Base-by-base conservation (phyloP, 2,888 invertebrate genomes). In the Rhopalosiphum nymphaeae region DNA sequence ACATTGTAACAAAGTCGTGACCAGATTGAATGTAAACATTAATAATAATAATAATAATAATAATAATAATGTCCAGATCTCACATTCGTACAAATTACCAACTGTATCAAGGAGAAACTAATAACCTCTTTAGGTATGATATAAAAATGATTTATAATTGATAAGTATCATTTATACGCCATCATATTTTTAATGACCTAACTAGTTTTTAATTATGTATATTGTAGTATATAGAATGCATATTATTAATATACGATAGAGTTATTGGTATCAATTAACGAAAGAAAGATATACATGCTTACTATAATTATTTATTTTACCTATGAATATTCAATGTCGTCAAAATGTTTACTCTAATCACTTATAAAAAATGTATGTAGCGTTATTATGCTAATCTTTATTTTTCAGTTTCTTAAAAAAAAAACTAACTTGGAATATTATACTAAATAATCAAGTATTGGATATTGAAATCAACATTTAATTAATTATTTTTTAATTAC, bases 121-220 rank as follows among this genome's bases (percentile, higher is more conserved):
- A 91, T 84, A 85, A 21, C 44, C 85, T n/a, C 85, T 56, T 57
- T 44, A 46, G 53, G 21, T 53, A 53, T 46, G 36, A 57, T 11
- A 4, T 44, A 86, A 91, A 91, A 86, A 91, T 91, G 84, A 91
- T 85, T 91, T 44, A 86, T 85, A 85, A 86, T 42, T 25, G 67
- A 53, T 91, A 84, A 67, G 26, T 56, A 91, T 56, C 26, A 49
- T 91, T 46, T 91, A 53, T 57, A 88, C 36, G 25, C 42, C 36
- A 36, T 56, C 88, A 10, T 36, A 88, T 36, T 36, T 36, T 88
- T 49, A n/a, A 88, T 49, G 87, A 53, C 36, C 25, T 42, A 56
- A 36, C 36, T 16, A 88, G 56, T 25, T 88, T 88, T 88, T 88
- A 88, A 88, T 88, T 88, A 11, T 53, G 26, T n/a, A 42, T 21